Evolutionary conservation across 2,797 vertebrate genomes (phyloP).

Genomic region (Hafferia zeledoni): DNA sequence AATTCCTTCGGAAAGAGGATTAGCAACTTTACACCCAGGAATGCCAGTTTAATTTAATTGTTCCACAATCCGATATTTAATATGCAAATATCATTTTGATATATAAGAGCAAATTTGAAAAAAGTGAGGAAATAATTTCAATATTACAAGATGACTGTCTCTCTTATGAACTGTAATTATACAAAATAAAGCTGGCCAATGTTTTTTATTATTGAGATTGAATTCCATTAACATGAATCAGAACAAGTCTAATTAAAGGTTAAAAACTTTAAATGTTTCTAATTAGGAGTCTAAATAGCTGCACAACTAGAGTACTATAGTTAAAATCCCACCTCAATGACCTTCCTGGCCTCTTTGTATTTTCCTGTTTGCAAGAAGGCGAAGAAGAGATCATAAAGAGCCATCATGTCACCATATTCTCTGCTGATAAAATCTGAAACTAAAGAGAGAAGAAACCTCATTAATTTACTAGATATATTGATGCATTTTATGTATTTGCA

Average conservation of each 20-base stretch:
- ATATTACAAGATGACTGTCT: conserved; percentile 59
- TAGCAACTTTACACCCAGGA: conserved; percentile 85
- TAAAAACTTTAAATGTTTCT: conserved; percentile 78
- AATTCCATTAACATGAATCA: conserved; percentile 79
- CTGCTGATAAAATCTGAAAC: conserved; percentile 90
- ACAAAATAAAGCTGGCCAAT: conserved; percentile 65
- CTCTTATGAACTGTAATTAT: conserved; percentile 76
- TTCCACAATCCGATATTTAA: conserved; percentile 80
- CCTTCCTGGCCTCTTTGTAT: conserved; percentile 92
- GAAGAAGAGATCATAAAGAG: conserved; percentile 94
- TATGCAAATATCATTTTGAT: conserved; percentile 84
- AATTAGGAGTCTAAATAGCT: conserved; percentile 82
- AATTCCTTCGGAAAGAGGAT: conserved; percentile 83
- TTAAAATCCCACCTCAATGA: conserved; percentile 89
- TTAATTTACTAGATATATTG: not conserved
- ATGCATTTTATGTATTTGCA: not conserved
- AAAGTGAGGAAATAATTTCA: conserved; percentile 78
- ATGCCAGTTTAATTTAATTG: conserved; percentile 84
- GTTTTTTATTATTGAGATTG: conserved; percentile 58
- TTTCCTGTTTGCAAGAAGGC: conserved; percentile 91
- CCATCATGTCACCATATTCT: conserved; percentile 89
- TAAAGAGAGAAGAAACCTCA: conserved; percentile 55
- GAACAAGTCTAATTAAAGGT: conserved; percentile 79
- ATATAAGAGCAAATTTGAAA: conserved; percentile 72
- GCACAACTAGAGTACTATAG: conserved; percentile 62